Evolutionary conservation across 2,797 vertebrate genomes (phyloP).

Genomic region (Molossus alvarezi): DNA sequence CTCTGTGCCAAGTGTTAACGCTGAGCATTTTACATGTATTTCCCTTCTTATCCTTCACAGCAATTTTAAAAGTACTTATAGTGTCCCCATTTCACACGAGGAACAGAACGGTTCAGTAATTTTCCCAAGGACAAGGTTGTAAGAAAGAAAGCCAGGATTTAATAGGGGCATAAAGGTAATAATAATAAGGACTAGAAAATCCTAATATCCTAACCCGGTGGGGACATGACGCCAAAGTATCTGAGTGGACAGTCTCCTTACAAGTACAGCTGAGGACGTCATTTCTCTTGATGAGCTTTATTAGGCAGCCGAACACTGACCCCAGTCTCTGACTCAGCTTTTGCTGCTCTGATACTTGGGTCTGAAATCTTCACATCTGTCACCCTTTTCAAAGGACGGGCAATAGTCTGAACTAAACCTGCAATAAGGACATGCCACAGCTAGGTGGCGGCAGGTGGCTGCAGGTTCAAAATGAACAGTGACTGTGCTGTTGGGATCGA

Average conservation of each 20-base stretch:
- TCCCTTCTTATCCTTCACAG: slow-evolving; percentile 49
- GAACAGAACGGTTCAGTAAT: background rate
- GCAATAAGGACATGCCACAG: background rate
- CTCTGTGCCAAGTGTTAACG: background rate
- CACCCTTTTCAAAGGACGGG: background rate
- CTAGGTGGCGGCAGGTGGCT: background rate
- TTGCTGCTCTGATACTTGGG: background rate
- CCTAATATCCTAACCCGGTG: background rate
- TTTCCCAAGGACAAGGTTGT: background rate
- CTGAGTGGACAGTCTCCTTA: background rate
- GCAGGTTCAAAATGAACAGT: background rate
- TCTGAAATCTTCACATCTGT: background rate
- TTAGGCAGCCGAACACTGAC: background rate
- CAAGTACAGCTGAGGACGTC: background rate
- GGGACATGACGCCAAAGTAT: background rate
- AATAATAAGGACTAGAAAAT: background rate
- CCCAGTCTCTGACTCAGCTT: background rate
- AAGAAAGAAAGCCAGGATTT: background rate
- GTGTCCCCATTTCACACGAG: background rate
- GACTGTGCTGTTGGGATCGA: background rate
- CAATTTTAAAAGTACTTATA: background rate
- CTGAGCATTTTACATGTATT: background rate
- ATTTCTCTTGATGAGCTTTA: background rate
- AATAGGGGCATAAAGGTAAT: background rate
- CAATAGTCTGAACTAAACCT: slow-evolving; percentile 25